Base-by-base conservation (phyloP, 2,113 vertebrate species). In the Cyphomyrus plagiostoma region DNA sequence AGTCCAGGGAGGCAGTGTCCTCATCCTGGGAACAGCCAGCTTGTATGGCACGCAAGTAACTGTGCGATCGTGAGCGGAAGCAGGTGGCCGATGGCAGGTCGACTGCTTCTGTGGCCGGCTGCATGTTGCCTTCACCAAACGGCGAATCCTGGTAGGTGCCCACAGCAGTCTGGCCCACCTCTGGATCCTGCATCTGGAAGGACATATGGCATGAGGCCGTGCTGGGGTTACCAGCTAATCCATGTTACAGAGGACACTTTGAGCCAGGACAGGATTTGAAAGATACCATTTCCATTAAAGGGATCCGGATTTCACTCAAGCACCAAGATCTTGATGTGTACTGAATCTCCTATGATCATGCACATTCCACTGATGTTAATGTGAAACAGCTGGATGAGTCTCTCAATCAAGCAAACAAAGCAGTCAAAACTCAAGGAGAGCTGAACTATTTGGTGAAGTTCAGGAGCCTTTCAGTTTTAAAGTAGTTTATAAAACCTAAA, bases 21-120 rank as follows among this genome's bases (percentile, higher is more conserved):
- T 99, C 98, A 4, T 99, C 98, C 95, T 99, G 98, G 53, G 98
- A 98, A 94, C 98, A 99, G 95, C 98, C 98, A 0, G 98, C 98
- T 95, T 99, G 98, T 95, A 99, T 99, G 93, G 98, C 98, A 17
- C 98, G 96, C 94, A 99, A 96, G 96, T 99, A 99, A 95, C 98
- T 99, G 96, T 99, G 98, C 95, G 98, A 99, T 91, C 98, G 97
- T 3, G 98, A 99, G 89, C 98, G 97, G 94, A 99, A 99, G 94
- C 97, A 99, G 91, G 96, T 97, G 88, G 98, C 97, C n/a, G 97
- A 96, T 3, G 98, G 97, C 92, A 99, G 95, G 93, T 99, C 98
- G 92, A 99, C 95, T 13, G 97, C 96, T 95, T 98, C 97, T 0
- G 97, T 96, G 0, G 97, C 56, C 10, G 17, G 62, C 66, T 39